Percentiles rank a stretch among this genome's conserved stretches.
phyloP scores from a whole-genome alignment of 2,888 invertebrate species.

The Minunthozetes semirufus region DNA sequence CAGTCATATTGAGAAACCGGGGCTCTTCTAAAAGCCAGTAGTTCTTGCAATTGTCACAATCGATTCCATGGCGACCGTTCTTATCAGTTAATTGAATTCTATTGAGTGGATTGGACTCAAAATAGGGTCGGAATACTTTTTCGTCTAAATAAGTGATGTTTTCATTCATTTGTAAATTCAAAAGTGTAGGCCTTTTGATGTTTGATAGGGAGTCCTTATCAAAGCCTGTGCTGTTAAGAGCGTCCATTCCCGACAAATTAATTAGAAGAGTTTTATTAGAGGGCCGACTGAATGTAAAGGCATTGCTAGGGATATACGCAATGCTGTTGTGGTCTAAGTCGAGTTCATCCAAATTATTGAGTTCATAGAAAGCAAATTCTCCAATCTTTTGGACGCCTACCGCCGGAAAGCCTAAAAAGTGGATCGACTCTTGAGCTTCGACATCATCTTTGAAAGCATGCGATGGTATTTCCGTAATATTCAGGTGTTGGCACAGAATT shows the following conservation, averaged over 20 bases:
- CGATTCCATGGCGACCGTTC: background rate
- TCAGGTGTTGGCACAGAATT: conserved; percentile 12
- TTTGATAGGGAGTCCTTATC: background rate
- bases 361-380: conserved; percentile 1
- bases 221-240: background rate
- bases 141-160: background rate
- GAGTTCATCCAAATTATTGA: conserved; percentile 9
- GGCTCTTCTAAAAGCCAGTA: background rate
- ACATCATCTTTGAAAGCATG: conserved; percentile 1
- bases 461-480: background rate
- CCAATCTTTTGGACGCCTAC: background rate
- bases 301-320: background rate
- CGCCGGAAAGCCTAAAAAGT: background rate
- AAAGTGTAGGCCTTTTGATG: background rate
- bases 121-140: background rate
- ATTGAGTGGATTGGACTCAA: background rate
- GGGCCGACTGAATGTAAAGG: background rate
- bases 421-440: background rate
- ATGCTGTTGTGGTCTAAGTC: background rate
- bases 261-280: background rate
- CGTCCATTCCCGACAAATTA: background rate
- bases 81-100: background rate
- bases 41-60: background rate
- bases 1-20: background rate
- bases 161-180: background rate